These are phyloP conservation scores for Penaeus japonicus DNA, from an alignment of 1,140 invertebrate species.

Conservation along the genomic window DNA sequence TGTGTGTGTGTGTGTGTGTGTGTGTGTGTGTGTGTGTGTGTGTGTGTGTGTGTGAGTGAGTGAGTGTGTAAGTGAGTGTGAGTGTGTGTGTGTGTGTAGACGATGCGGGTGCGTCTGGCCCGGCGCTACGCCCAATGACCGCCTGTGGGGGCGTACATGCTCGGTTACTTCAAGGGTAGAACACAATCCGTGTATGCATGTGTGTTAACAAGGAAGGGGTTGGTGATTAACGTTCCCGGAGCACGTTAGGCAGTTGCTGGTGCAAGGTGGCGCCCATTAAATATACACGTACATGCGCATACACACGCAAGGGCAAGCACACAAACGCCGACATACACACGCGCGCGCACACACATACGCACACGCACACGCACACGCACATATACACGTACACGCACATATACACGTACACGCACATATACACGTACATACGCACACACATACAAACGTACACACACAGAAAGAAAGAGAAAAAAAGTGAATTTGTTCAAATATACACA, in stretches of 20 bases:
- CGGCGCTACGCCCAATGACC: too few species aligned
- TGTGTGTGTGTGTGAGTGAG: too few species aligned
- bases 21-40: too few species aligned
- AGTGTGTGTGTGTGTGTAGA: too few species aligned
- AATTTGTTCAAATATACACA: too few species aligned
- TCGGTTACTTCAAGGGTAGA: too few species aligned
- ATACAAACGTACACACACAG: background rate
- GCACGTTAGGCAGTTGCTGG: background rate
- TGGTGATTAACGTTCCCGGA: background rate
- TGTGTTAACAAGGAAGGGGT: background rate
- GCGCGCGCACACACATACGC: constrained; percentile 23
- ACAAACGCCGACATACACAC: constrained; percentile 21
- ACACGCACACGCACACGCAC: background rate
- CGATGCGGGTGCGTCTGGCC: too few species aligned
- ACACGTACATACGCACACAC: background rate
- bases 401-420: background rate
- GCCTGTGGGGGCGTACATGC: too few species aligned
- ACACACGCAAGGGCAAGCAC: constrained; percentile 1
- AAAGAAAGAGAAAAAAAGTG: background rate
- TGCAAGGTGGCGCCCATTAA: too few species aligned
- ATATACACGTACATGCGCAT: background rate
- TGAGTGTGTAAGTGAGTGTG: too few species aligned
- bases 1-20: too few species aligned
- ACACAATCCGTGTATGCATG: too few species aligned
- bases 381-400: background rate